Evolutionary conservation across 2,113 vertebrate genomes (phyloP).

Genomic region (Turdus rufiventris): DNA sequence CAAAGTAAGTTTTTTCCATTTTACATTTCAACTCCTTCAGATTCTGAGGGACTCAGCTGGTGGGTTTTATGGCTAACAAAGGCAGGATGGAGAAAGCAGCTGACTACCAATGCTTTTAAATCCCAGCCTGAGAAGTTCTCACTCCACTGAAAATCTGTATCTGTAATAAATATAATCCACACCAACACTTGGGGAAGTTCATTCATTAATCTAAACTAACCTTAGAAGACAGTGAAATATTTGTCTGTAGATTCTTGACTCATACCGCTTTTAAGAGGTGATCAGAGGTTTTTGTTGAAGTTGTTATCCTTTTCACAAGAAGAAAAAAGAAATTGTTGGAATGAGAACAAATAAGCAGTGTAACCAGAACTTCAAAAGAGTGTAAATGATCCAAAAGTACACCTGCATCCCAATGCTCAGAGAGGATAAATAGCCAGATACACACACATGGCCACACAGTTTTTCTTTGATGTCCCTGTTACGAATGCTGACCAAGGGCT

Average conservation of each 20-base stretch:
- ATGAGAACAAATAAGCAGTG: not conserved
- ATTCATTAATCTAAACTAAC: not conserved
- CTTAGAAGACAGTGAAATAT: not conserved
- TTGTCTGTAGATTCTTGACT: not conserved
- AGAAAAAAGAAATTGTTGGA: not conserved
- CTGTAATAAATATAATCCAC: not conserved
- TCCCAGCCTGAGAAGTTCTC: not conserved
- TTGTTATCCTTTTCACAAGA: not conserved
- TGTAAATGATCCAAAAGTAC: not conserved
- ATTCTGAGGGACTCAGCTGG: not conserved
- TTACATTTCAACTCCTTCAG: not conserved
- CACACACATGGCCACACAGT: rapidly evolving
- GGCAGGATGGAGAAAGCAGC: not conserved
- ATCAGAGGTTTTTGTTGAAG: not conserved
- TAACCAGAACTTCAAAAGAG: not conserved
- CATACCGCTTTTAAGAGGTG: not conserved
- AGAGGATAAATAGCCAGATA: not conserved
- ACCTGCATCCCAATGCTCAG: not conserved
- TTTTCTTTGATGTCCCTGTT: not conserved
- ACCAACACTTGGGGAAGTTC: not conserved
- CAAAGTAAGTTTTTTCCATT: not conserved
- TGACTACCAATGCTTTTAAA: not conserved
- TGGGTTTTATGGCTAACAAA: not conserved
- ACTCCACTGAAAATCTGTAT: not conserved
- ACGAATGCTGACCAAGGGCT: not conserved